Evolutionary conservation across 1,140 invertebrate species (phyloP), one percentile per base, ranked within the genome.

Genomic region (Ylistrum balloti): DNA sequence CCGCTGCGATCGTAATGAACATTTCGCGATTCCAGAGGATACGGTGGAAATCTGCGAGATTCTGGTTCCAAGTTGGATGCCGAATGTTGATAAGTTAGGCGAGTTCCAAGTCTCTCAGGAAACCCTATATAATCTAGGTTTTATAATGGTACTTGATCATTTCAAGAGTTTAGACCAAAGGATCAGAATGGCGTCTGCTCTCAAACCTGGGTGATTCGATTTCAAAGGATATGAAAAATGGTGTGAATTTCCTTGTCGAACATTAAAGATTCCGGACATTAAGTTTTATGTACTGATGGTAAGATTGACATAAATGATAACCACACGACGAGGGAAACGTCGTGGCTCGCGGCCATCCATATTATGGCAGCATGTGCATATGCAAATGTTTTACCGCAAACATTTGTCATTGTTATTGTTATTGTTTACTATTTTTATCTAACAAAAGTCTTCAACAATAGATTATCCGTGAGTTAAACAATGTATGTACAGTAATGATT

Each of bases 181-280:
- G 56, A 74, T 74, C 56, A 74, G 56, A 17, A 17, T 74, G 56
- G 56, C 56, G 56, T 28, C 56, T 74, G 28, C 56, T 74, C 56
- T n/a, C 56, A 74, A 74, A 74, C 15, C 56, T 17, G 56, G 56
- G 56, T 74, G 56, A 74, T 74, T 74, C 17, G 56, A 74, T 74
- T 74, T 74, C 56, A 74, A 74, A 74, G 56, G 56, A 74, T 74
- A 74, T 74, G 5, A 28, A 3, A 74, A 74, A 74, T n/a, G 56
- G 56, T 74, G 56, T 74, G 56, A 74, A n/a, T 74, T 74, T n/a
- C 13, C 56, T 74, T 74, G 56, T 74, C 22, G 56, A 74, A 74
- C 56, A 74, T n/a, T 74, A 74, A 28, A 74, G 56, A 74, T 74
- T 74, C 56, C 56, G 56, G 56, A 74, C 56, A 74, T 74, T 74